phyloP scores from a whole-genome alignment of 2,888 invertebrate genomes.

The Polydrusus tereticollis region DNA sequence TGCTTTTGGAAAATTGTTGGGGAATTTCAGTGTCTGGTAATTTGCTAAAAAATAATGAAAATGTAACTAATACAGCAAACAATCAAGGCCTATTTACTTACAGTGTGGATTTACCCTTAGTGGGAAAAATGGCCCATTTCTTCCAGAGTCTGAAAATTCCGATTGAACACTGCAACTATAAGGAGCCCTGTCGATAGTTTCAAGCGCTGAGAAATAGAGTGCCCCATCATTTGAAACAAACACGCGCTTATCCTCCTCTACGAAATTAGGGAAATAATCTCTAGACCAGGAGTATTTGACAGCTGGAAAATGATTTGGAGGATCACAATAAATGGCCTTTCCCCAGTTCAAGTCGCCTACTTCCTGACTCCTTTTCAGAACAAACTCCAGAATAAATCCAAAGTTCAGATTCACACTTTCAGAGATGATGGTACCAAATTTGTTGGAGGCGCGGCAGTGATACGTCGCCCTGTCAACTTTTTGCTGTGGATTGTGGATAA shows the following conservation, averaged over 20 bases:
- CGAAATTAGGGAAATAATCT: constrained; percentile 90
- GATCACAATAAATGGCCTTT: constrained; percentile 91
- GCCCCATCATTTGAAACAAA: constrained; percentile 96
- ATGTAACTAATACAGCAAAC: neutral
- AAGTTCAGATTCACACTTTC: constrained; percentile 90
- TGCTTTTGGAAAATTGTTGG: constrained; percentile 95
- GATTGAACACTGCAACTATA: constrained; percentile 95
- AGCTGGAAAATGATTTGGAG: constrained; percentile 90
- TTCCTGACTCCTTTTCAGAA: constrained; percentile 86
- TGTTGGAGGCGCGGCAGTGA: constrained; percentile 92
- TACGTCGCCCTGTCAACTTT: constrained; percentile 87
- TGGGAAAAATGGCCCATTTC: constrained; percentile 91
- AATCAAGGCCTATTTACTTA: constrained; percentile 63
- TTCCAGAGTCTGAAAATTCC: constrained; percentile 86
- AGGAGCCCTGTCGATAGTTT: constrained; percentile 89
- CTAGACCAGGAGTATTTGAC: constrained; percentile 94
- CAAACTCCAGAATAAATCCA: constrained; percentile 92
- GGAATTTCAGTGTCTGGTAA: constrained; percentile 91
- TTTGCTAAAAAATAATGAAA: constrained; percentile 71
- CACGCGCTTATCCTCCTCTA: constrained; percentile 91
- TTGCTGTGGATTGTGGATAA: constrained; percentile 87
- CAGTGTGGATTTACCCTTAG: constrained; percentile 86
- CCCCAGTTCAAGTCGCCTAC: constrained; percentile 94
- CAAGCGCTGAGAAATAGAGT: constrained; percentile 93
- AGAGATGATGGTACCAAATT: constrained; percentile 89